Evolutionary conservation across 2,113 vertebrate species (phyloP).

Genomic region (Amphiprion percula): DNA sequence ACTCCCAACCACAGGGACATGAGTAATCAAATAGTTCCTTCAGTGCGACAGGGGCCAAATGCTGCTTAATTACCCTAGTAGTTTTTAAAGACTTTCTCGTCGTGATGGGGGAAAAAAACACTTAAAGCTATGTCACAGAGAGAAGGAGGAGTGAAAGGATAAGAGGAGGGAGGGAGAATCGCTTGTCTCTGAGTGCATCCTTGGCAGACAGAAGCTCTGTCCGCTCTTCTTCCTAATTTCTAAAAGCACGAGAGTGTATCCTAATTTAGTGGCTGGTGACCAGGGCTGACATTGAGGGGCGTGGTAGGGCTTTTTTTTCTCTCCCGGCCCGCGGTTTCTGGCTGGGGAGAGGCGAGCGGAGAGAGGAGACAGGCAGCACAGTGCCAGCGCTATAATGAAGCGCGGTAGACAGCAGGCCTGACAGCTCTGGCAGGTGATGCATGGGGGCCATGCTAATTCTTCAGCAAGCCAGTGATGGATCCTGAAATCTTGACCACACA

Average conservation of each 20-base stretch:
- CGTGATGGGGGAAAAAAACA: conserved; percentile 73
- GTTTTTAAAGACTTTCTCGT: conserved; percentile 94
- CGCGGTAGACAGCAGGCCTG: conserved; percentile 86
- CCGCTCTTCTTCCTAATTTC: conserved; percentile 86
- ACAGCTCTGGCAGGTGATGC: conserved; percentile 99
- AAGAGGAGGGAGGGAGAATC: conserved; percentile 71
- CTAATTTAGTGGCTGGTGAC: conserved; percentile 82
- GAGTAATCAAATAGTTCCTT: conserved; percentile 92
- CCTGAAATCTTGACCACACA: conserved; percentile 98
- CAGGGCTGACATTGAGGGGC: conserved; percentile 88
- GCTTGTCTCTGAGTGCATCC: conserved; percentile 67
- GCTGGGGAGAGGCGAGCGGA: conserved; percentile 76
- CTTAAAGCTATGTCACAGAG: conserved; percentile 60
- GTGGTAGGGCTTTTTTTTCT: conserved; percentile 83
- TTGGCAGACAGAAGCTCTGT: conserved; percentile 73
- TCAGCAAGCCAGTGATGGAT: conserved; percentile 94
- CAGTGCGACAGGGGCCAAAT: conserved; percentile 88
- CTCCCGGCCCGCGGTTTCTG: conserved; percentile 69
- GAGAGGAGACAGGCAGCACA: conserved; percentile 77
- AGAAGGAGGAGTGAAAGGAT: conserved; percentile 67
- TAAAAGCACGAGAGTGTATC: conserved; percentile 79
- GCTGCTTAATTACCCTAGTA: conserved; percentile 96
- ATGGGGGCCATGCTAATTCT: conserved; percentile 95
- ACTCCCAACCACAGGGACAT: conserved; percentile 86
- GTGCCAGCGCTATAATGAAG: conserved; percentile 91